Evolutionary conservation across 2,888 invertebrate species (phyloP).

Genomic region (Gymnoscelis rufifasciata): DNA sequence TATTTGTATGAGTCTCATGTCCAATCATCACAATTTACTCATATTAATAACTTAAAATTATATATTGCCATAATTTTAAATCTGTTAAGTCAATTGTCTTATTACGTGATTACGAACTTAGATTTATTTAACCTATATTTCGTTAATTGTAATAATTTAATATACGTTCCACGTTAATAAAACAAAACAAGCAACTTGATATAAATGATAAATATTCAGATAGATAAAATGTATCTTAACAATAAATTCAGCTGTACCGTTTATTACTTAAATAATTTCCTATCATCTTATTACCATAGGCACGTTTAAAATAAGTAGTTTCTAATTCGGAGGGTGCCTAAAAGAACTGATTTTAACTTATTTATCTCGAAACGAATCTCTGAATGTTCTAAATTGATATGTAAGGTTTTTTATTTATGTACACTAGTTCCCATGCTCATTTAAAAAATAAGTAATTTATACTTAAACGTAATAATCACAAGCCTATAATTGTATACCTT

Average conservation of each 20-base stretch:
- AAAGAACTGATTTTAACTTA: slow-evolving; percentile 29
- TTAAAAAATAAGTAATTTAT: slow-evolving; percentile 11
- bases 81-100: no score
- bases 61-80: neutral
- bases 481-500: slow-evolving; percentile 2
- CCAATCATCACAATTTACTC: neutral
- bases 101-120: no score
- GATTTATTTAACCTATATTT: no score
- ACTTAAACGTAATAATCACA: slow-evolving; percentile 2
- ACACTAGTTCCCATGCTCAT: slow-evolving; percentile 12
- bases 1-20: neutral
- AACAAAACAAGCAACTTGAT: no score
- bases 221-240: no score
- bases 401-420: slow-evolving; percentile 7
- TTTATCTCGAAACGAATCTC: slow-evolving; percentile 31
- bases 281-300: slow-evolving; percentile 16
- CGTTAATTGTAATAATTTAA: no score
- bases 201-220: no score
- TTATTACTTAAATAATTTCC: slow-evolving; percentile 6
- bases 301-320: slow-evolving; percentile 21
- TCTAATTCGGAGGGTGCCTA: slow-evolving; percentile 29
- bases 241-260: neutral
- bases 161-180: no score
- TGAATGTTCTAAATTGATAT: slow-evolving; percentile 19
- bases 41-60: neutral